phyloP scores from a whole-genome alignment of 2,797 vertebrate species.

The Cheirogaleus major region DNA sequence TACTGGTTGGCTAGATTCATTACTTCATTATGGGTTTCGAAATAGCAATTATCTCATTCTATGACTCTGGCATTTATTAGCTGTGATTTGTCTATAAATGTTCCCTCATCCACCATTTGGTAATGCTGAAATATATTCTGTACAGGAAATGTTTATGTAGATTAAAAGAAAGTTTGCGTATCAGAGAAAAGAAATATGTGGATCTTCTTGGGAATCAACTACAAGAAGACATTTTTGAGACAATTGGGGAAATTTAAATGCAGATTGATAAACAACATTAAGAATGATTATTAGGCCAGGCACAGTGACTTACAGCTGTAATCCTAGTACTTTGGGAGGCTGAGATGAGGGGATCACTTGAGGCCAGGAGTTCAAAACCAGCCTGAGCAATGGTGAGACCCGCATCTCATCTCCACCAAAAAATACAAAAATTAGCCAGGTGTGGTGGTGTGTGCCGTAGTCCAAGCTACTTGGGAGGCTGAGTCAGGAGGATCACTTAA shows the following conservation, averaged over 20 bases:
- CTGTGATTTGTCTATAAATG: background rate
- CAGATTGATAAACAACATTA: background rate
- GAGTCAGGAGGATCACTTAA: background rate
- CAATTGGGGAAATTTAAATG: background rate
- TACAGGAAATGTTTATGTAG: background rate
- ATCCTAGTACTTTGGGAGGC: background rate
- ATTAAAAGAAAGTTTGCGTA: conserved; percentile 21
- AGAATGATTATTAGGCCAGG: background rate
- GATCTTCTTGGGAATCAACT: background rate
- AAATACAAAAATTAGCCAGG: background rate
- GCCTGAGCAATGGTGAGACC: background rate
- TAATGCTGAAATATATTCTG: background rate
- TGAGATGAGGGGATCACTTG: background rate
- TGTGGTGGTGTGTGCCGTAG: background rate
- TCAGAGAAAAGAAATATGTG: background rate
- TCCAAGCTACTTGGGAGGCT: background rate
- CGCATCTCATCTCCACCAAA: background rate
- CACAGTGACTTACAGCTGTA: background rate
- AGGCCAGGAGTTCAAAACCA: background rate
- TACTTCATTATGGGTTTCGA: background rate
- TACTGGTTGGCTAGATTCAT: background rate
- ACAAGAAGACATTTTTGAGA: background rate
- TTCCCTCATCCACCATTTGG: background rate
- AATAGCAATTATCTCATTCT: background rate
- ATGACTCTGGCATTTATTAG: background rate